phyloP scores from a whole-genome alignment of 2,797 vertebrate species.

The Merluccius polli region DNA sequence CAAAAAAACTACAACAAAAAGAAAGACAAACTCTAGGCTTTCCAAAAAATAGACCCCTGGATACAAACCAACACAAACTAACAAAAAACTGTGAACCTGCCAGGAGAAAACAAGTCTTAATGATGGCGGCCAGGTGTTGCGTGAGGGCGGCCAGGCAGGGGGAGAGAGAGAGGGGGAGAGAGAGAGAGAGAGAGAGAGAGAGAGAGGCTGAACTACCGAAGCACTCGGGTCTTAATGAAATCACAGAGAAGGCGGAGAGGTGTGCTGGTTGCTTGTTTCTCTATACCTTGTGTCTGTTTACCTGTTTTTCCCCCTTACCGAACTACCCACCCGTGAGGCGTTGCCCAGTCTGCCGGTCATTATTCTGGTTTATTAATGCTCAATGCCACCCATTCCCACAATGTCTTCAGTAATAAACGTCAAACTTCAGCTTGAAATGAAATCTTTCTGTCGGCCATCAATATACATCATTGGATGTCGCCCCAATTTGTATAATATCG shows the following conservation, averaged over 20 bases:
- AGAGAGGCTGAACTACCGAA: constrained; percentile 8
- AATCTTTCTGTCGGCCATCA: too few relatives aligned
- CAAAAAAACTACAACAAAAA: not conserved
- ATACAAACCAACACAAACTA: not conserved
- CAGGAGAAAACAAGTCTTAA: constrained; percentile 53
- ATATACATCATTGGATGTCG: not conserved
- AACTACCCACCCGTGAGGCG: too few relatives aligned
- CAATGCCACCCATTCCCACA: not conserved
- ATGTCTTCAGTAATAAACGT: not conserved
- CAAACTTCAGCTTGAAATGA: too few relatives aligned
- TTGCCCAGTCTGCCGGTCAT: too few relatives aligned
- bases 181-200: too few relatives aligned
- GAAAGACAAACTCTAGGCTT: constrained; percentile 26
- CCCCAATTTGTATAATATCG: not conserved
- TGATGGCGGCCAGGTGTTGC: constrained; percentile 50
- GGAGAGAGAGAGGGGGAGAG: constrained; percentile 20
- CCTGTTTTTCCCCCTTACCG: not conserved
- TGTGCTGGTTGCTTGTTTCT: not conserved
- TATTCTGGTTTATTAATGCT: too few relatives aligned
- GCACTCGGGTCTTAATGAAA: not conserved
- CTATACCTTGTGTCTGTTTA: not conserved
- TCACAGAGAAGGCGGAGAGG: not conserved
- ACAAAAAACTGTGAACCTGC: constrained; percentile 30
- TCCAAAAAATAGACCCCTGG: constrained; percentile 30
- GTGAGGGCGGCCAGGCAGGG: constrained; percentile 23